phyloP scores from a whole-genome alignment of 2,113 vertebrate species.

The Nycticebus coucang region DNA sequence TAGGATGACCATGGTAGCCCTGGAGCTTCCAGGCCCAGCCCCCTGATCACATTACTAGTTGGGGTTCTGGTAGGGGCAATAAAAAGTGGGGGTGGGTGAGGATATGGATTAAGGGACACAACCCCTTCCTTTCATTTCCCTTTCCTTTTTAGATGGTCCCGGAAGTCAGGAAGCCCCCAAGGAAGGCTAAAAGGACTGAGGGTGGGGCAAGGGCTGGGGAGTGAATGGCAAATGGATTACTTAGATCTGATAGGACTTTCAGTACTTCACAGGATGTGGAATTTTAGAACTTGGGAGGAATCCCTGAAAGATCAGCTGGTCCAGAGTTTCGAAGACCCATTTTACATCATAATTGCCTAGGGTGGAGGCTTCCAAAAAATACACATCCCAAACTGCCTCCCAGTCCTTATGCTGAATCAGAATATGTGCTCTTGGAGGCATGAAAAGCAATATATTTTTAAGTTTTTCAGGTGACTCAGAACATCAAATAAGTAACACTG shows the following conservation, averaged over 20 bases:
- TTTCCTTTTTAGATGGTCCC: neutral
- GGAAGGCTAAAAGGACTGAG: no score
- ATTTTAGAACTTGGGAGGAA: neutral
- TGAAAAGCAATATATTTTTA: neutral
- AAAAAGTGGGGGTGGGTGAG: no score
- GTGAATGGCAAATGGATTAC: no score
- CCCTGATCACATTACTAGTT: neutral
- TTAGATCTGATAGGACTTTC: neutral
- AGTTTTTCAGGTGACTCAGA: neutral
- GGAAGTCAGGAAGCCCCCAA: neutral
- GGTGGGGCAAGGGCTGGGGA: accelerated
- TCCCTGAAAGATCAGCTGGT: neutral
- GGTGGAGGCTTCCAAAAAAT: neutral
- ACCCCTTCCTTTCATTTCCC: neutral
- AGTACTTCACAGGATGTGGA: neutral
- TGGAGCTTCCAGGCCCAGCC: neutral
- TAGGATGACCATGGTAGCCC: neutral
- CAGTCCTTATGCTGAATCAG: neutral
- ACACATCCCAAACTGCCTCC: neutral
- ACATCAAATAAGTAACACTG: neutral
- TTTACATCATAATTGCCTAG: neutral
- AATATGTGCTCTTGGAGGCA: neutral
- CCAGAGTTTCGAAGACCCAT: neutral
- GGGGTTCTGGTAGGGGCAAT: neutral
- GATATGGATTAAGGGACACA: neutral